phyloP scores from a whole-genome alignment of 2,888 invertebrate genomes.

The Gymnosoma rotundatum region DNA sequence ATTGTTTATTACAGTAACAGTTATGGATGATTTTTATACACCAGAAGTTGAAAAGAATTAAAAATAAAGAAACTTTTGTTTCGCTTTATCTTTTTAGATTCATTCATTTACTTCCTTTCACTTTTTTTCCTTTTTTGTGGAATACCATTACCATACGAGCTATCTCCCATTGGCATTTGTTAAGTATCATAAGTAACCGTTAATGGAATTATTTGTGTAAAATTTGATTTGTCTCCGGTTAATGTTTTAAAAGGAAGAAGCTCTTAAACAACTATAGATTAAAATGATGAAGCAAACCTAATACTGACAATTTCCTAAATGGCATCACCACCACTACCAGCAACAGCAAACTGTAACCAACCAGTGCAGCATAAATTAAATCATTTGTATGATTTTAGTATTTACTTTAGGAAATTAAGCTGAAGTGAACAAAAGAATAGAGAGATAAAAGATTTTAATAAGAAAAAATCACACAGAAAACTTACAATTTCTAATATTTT shows the following conservation, averaged over 20 bases:
- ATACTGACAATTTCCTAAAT: background rate
- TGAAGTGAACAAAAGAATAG: constrained; percentile 64
- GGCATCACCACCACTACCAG: constrained; percentile 27
- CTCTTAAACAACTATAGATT: constrained; percentile 10
- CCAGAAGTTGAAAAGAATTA: background rate
- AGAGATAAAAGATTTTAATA: constrained; percentile 7
- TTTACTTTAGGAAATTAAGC: constrained; percentile 69
- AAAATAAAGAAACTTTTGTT: background rate
- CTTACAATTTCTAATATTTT: constrained; percentile 27
- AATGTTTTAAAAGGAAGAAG: constrained; percentile 23
- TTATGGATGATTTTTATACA: background rate
- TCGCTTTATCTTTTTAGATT: background rate
- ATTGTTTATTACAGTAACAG: background rate
- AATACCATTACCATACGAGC: constrained; percentile 6
- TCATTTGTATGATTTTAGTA: constrained; percentile 65
- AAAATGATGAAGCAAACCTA: constrained; percentile 14
- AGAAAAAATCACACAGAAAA: background rate
- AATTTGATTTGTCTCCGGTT: constrained; percentile 67
- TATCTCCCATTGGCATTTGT: constrained; percentile 17
- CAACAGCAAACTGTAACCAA: constrained; percentile 19
- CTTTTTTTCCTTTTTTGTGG: background rate
- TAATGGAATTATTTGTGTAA: constrained; percentile 69
- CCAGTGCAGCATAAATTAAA: constrained; percentile 63
- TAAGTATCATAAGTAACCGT: constrained; percentile 64
- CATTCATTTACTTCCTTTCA: constrained; percentile 34